Evolutionary conservation across 2,113 vertebrate species (phyloP).

Genomic region (Periophthalmodon schlosseri): DNA sequence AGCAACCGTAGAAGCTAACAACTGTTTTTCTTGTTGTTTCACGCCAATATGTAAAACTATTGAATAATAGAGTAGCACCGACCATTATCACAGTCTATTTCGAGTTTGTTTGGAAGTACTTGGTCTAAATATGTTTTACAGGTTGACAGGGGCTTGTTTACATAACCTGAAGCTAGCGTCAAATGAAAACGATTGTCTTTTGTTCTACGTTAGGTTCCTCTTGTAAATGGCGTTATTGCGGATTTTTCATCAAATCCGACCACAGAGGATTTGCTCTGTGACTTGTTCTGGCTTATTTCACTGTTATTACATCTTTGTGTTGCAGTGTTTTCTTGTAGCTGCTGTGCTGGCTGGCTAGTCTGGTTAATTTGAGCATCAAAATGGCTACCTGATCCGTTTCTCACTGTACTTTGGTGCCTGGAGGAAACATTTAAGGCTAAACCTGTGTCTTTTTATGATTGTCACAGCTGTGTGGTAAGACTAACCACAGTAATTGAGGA

Average conservation of each 20-base stretch:
- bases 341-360: constrained; percentile 49
- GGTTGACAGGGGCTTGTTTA: constrained; percentile 71
- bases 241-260: background rate
- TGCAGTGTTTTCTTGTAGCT: constrained; percentile 41
- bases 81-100: background rate
- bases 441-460: constrained; percentile 20
- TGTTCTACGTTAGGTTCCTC: constrained; percentile 44
- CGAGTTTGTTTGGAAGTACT: constrained; percentile 8
- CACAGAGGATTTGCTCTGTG: constrained; percentile 3
- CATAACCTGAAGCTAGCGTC: constrained; percentile 67
- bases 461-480: background rate
- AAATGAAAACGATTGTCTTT: constrained; percentile 61
- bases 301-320: constrained; percentile 38
- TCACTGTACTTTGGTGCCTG: constrained; percentile 61
- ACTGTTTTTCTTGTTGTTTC: constrained; percentile 30
- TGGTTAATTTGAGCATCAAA: constrained; percentile 76
- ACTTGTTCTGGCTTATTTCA: background rate
- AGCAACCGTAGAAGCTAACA: constrained; percentile 44
- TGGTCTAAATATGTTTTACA: constrained; percentile 39
- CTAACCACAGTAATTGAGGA: constrained; percentile 15
- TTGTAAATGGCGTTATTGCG: constrained; percentile 23
- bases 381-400: constrained; percentile 73
- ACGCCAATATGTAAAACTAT: constrained; percentile 19
- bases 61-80: background rate
- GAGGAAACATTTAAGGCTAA: constrained; percentile 18